These are phyloP conservation scores for Lagria hirta DNA, from an alignment of 2,888 invertebrate genomes.

Conservation along the genomic window DNA sequence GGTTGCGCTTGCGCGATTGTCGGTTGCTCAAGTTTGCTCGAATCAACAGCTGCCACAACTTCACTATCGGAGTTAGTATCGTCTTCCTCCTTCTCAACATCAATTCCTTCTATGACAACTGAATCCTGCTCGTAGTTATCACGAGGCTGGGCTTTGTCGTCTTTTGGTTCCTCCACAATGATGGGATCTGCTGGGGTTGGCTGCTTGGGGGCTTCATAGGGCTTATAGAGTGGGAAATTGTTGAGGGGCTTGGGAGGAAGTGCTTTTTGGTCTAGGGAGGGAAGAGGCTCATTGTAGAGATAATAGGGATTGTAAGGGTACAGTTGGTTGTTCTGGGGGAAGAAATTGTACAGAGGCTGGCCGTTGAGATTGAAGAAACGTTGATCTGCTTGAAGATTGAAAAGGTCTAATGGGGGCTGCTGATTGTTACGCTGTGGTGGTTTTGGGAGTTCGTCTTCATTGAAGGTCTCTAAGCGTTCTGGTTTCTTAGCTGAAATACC, in stretches of 20 bases:
- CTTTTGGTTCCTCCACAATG: slow-evolving; percentile 8
- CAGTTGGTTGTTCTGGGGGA: slow-evolving; percentile 22
- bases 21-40: slow-evolving; percentile 42
- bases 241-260: no score
- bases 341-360: slow-evolving; percentile 53
- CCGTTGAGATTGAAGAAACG: slow-evolving; percentile 62
- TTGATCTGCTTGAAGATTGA: slow-evolving; percentile 54
- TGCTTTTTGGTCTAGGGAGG: slow-evolving; percentile 19
- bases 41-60: slow-evolving; percentile 24
- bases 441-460: slow-evolving; percentile 36
- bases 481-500: slow-evolving; percentile 35
- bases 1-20: slow-evolving; percentile 57
- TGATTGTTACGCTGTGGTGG: slow-evolving; percentile 37
- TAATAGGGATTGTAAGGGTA: slow-evolving; percentile 9
- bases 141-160: slow-evolving; percentile 4
- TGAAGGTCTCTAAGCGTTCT: slow-evolving; percentile 50
- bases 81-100: slow-evolving; percentile 28
- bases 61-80: slow-evolving; percentile 39
- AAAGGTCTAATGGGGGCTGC: slow-evolving; percentile 30
- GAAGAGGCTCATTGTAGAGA: slow-evolving; percentile 18
- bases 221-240: slow-evolving; percentile 7
- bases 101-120: slow-evolving; percentile 54
- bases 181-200: slow-evolving; percentile 19
- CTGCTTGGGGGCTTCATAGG: no score
- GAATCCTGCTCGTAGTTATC: slow-evolving; percentile 55